These are phyloP conservation scores for Thymelicus acteon DNA, from an alignment of 2,888 invertebrate genomes.

Conservation along the genomic window DNA sequence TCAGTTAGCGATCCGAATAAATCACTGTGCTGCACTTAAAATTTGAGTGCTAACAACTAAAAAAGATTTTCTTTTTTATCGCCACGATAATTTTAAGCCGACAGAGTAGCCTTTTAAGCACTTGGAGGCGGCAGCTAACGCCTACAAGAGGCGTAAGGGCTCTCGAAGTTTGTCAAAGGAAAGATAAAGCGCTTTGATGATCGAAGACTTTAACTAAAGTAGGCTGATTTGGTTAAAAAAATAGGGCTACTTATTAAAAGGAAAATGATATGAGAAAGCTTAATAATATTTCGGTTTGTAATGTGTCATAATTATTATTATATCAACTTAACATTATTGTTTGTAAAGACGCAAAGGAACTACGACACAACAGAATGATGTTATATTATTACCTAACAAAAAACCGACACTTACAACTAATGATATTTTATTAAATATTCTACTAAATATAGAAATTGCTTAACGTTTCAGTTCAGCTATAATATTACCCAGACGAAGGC, in stretches of 20 bases:
- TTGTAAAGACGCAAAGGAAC: too few species aligned
- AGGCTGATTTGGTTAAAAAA: conserved; percentile 23
- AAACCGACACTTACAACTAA: too few species aligned
- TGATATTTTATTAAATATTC: neutral
- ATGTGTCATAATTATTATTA: too few species aligned
- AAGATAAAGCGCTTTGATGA: conserved; percentile 30
- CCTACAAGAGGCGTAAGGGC: conserved; percentile 22
- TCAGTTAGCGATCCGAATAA: too few species aligned
- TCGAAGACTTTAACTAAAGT: conserved; percentile 27
- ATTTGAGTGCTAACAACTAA: neutral
- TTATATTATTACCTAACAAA: too few species aligned
- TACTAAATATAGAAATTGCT: conserved; percentile 9
- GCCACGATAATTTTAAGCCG: conserved; percentile 9
- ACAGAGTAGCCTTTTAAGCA: conserved; percentile 23
- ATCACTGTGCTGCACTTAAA: too few species aligned
- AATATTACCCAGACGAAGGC: conserved; percentile 12
- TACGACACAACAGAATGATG: too few species aligned
- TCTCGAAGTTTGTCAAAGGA: conserved; percentile 31
- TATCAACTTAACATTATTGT: too few species aligned
- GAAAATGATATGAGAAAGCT: too few species aligned
- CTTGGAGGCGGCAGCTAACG: conserved; percentile 30
- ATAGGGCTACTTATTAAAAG: neutral
- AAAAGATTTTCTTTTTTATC: neutral
- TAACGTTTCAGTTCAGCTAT: neutral
- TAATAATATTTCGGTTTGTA: too few species aligned